Evolutionary conservation across 2,113 vertebrate genomes (phyloP).

Genomic region (Campylomormyrus tamandua): DNA sequence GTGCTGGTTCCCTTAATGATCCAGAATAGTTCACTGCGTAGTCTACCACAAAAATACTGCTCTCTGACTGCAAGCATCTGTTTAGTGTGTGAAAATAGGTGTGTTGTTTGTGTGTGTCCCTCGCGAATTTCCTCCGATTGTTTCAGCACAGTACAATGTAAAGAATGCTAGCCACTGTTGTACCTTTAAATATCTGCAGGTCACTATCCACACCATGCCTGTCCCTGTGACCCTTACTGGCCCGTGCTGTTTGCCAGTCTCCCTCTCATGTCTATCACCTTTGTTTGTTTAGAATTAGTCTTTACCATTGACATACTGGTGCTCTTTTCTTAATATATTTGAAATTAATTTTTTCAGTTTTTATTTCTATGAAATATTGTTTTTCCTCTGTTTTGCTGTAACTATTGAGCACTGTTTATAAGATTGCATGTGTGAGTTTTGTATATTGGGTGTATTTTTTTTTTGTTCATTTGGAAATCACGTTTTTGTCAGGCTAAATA

Average conservation of each 20-base stretch:
- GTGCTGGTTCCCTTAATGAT: neutral
- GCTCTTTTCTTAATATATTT: neutral
- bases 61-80: neutral
- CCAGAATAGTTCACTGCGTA: neutral
- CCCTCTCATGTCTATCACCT: neutral
- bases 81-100: neutral
- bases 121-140: neutral
- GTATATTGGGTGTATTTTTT: neutral
- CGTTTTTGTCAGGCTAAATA: neutral
- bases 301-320: neutral
- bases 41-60: neutral
- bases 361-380: neutral
- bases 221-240: neutral
- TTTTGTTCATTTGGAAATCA: neutral
- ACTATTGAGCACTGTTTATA: neutral
- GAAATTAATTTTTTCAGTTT: neutral
- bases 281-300: neutral
- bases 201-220: neutral
- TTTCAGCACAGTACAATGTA: conserved; percentile 23
- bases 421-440: neutral
- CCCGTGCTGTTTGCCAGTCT: neutral
- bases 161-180: conserved; percentile 22
- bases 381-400: neutral
- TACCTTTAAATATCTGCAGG: conserved; percentile 22
- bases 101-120: neutral